Conservation (phyloP, 2,797 vertebrate species). For the Margarornis squamiger region DNA sequence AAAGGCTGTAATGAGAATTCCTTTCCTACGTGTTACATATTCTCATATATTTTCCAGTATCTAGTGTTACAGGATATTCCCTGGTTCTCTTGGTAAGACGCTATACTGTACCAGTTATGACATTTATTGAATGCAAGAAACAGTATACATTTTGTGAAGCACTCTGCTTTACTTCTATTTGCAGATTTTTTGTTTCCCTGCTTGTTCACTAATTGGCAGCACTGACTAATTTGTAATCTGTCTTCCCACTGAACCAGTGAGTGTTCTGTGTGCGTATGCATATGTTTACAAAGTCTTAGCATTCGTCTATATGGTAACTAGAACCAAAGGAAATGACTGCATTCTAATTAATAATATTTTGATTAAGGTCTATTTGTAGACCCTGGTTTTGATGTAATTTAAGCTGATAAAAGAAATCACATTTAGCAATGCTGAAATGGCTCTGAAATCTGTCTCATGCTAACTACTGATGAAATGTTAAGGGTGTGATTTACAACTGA, state of each 20-base stretch:
- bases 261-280: not conserved
- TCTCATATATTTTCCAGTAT: not conserved
- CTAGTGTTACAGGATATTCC: not conserved
- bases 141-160: not conserved
- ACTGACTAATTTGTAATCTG: constrained; percentile 50
- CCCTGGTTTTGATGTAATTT: constrained; percentile 31
- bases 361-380: constrained; percentile 41
- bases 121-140: not conserved
- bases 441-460: constrained; percentile 25
- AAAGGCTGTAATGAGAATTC: not conserved
- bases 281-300: constrained; percentile 35
- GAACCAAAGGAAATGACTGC: constrained; percentile 30
- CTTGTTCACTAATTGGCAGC: constrained; percentile 50
- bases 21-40: not conserved
- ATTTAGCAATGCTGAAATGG: constrained; percentile 39
- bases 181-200: not conserved
- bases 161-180: constrained; percentile 12
- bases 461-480: constrained; percentile 48
- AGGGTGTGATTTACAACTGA: constrained; percentile 58
- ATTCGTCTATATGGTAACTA: constrained; percentile 28
- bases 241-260: constrained; percentile 34
- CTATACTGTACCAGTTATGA: not conserved
- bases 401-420: constrained; percentile 39
- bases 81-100: not conserved
- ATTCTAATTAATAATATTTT: constrained; percentile 61